Base-by-base conservation (phyloP, 2,888 invertebrate genomes). In the Mythimna vitellina region DNA sequence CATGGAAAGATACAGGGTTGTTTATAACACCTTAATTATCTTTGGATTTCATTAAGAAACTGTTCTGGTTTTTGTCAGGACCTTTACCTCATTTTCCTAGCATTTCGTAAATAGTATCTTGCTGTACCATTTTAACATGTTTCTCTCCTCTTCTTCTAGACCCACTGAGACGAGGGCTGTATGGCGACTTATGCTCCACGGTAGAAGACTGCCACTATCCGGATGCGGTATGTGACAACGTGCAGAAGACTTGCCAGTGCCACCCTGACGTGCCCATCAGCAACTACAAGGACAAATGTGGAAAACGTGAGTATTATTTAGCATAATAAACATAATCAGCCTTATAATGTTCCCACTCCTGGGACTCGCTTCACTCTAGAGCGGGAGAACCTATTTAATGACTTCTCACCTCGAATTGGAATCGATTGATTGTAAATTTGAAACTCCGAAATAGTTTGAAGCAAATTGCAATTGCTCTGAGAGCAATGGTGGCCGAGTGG, bases 221-320 rank as follows among this genome's bases (percentile, higher is more conserved):
- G 65, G 97, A 98, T 82, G 97, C 98, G 51, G 96, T 97, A 77
- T 98, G 98, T 91, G 97, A 98, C 88, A 96, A 97, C 32, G 96
- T 96, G 84, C 97, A 97, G 89, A 97, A 97, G 89, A 97, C 96
- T 83, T 98, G 98, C 91, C 97, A 97, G 87, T 98, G 98, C 92
- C 97, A 96, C 79, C 97, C 97, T 38, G 98, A 98, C 86, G 96
- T 97, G 84, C 97, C 97, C 29, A 97, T 97, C 86, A 98, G 98
- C 89, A 98, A 98, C 95, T 98, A 98, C 92, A 96, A 98, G 88
- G 98, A 98, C 92, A 98, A 98, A 94, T 98, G 98, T 93, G 98
- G 98, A 87, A 97, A 97, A 96, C 97, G 98, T 98, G 93, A 97
- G 97, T 73, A n/a, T 12, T 29, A 29, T 29, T 29, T 29, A 29